Evolutionary conservation across 2,888 invertebrate genomes (phyloP), one percentile per base, ranked within the genome.

Genomic region (Luperina testacea): DNA sequence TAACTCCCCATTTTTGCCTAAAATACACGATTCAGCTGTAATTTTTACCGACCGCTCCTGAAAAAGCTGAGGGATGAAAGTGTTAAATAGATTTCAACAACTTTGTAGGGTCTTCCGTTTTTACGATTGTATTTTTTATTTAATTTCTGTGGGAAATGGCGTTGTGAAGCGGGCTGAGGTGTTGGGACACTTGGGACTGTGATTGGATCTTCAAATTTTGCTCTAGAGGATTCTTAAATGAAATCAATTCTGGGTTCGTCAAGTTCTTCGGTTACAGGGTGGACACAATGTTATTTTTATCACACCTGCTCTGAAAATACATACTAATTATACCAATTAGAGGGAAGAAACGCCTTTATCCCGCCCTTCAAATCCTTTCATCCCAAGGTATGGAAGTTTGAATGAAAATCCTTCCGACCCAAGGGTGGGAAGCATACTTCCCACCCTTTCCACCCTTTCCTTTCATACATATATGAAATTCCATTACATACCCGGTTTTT

Each of bases 1-100:
- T 91, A 91, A 90, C 84, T 88, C 84, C 72, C 72, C 69, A 86
- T 87, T 89, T 90, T 90, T 86, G 83, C 86, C 75, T 78, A 83
- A 86, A 87, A 84, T 89, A 87, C 87, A 86, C 86, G 85, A 89
- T 82, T 90, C 85, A 82, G 85, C 85, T 75, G 82, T 82, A 86
- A 86, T 88, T 86, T 87, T 83, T 87, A 81, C 81, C 68, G 78
- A 76, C 80, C 70, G 65, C 77, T 72, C 48, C 77, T 75, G 77
- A 82, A 78, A 86, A 80, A 84, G 82, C 80, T 84, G 85, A 87
- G 79, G 64, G 77, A 84, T 84, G 82, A 80, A 87, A 88, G 84
- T 82, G 85, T 79, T 80, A 81, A 87, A 88, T 87, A 87, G 83
- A 81, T 88, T 88, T 87, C 78, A 82, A 81, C 75, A 83, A 86